These are phyloP conservation scores for Amitus sp. DNA, from an alignment of 2,888 invertebrate genomes.

Conservation along the genomic window DNA sequence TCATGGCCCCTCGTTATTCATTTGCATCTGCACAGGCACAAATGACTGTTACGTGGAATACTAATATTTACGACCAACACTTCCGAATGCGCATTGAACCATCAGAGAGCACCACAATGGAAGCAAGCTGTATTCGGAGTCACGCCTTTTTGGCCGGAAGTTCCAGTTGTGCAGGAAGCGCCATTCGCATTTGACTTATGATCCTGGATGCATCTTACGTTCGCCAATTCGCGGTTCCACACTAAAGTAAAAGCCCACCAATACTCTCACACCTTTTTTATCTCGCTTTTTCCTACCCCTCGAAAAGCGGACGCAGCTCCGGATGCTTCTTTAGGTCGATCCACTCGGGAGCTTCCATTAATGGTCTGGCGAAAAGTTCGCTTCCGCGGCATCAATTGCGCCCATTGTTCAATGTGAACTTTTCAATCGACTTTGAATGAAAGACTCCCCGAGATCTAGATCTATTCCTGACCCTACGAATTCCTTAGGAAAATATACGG, in stretches of 20 bases:
- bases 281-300: neutral
- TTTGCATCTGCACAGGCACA: too few species aligned
- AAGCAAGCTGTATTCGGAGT: conserved; percentile 15
- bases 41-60: too few species aligned
- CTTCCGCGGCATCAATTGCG: conserved; percentile 19
- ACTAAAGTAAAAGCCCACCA: neutral
- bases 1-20: too few species aligned
- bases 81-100: conserved; percentile 27
- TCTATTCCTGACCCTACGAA: conserved; percentile 4
- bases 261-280: neutral
- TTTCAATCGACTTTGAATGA: conserved; percentile 37
- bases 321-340: conserved; percentile 6
- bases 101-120: conserved; percentile 21
- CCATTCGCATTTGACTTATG: conserved; percentile 38
- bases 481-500: conserved; percentile 6
- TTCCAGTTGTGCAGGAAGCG: conserved; percentile 34
- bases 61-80: conserved; percentile 12
- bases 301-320: neutral
- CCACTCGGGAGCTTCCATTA: conserved; percentile 27
- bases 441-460: conserved; percentile 23
- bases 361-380: conserved; percentile 34
- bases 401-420: conserved; percentile 28
- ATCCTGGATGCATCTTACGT: conserved; percentile 27
- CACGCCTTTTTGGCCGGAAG: conserved; percentile 32
- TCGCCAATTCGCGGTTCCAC: conserved; percentile 1